Conservation (phyloP, 23 tunicate species). For the Halocynthia roretzi region DNA sequence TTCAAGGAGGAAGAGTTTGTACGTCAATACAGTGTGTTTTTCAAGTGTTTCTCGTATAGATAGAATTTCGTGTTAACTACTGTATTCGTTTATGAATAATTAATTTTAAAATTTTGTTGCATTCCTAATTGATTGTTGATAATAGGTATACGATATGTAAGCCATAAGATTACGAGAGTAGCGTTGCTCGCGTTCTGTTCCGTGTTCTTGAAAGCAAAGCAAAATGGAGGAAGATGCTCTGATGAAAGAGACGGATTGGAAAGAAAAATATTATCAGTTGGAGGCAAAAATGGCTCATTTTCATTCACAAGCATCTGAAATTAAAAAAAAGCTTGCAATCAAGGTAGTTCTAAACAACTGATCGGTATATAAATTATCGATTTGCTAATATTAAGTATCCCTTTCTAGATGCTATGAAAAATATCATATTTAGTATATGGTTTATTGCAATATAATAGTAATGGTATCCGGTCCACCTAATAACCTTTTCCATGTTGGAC, state of each 20-base stretch:
- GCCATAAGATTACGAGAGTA: too few species aligned
- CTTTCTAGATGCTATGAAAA: background rate
- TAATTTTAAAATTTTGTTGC: too few species aligned
- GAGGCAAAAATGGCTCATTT: slow-evolving; percentile 69
- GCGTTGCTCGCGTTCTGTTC: too few species aligned
- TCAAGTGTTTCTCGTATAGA: too few species aligned
- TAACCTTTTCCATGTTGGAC: background rate
- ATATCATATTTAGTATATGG: background rate
- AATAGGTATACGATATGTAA: too few species aligned
- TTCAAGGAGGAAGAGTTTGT: too few species aligned
- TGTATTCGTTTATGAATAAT: too few species aligned
- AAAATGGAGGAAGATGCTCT: background rate
- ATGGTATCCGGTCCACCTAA: background rate
- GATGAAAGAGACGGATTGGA: slow-evolving; percentile 41
- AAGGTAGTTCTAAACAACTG: slow-evolving; percentile 27
- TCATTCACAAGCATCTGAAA: slow-evolving; percentile 47
- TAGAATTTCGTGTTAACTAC: too few species aligned
- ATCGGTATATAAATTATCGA: background rate
- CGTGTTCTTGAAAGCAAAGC: background rate
- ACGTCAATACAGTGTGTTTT: too few species aligned
- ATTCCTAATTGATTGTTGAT: too few species aligned
- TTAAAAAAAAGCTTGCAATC: slow-evolving; percentile 48
- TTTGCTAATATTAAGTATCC: background rate
- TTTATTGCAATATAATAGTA: background rate
- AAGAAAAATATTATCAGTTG: slow-evolving; percentile 52